A percentile compares a stretch with the other conserved stretches of the same genome.
These are phyloP conservation scores for Phaethornis superciliosus DNA, from an alignment of 2,113 vertebrate species.

Conservation along the genomic window DNA sequence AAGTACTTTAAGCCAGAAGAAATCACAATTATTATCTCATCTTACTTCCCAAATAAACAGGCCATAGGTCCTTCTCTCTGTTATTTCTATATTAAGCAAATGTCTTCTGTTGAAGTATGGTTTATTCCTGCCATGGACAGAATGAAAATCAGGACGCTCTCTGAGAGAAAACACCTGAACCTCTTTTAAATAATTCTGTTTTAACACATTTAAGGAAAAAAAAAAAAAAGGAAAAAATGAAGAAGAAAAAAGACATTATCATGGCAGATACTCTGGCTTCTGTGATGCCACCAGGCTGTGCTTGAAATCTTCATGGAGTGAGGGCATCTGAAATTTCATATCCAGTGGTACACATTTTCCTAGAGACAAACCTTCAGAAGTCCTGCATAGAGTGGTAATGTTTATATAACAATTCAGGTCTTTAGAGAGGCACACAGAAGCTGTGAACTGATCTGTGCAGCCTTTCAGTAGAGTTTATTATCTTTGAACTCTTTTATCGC, in stretches of 20 bases:
- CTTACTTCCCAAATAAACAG: not conserved
- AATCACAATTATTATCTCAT: not conserved
- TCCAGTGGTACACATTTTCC: not conserved
- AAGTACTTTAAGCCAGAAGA: not conserved
- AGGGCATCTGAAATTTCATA: not conserved
- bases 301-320: not conserved
- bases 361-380: not conserved
- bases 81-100: not conserved
- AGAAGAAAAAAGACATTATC: not conserved
- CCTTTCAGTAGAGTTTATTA: conserved; percentile 3
- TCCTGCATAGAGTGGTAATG: not conserved
- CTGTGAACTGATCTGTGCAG: not conserved
- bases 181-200: not conserved
- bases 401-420: not conserved
- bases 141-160: not conserved
- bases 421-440: not conserved
- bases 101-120: not conserved
- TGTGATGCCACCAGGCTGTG: not conserved
- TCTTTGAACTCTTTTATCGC: conserved; percentile 42
- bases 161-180: not conserved
- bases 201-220: not conserved
- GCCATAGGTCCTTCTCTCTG: not conserved
- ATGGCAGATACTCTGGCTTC: not conserved
- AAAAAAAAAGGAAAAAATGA: not conserved
- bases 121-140: not conserved